phyloP scores from a whole-genome alignment of 2,113 vertebrate species.

The Gallinago media region DNA sequence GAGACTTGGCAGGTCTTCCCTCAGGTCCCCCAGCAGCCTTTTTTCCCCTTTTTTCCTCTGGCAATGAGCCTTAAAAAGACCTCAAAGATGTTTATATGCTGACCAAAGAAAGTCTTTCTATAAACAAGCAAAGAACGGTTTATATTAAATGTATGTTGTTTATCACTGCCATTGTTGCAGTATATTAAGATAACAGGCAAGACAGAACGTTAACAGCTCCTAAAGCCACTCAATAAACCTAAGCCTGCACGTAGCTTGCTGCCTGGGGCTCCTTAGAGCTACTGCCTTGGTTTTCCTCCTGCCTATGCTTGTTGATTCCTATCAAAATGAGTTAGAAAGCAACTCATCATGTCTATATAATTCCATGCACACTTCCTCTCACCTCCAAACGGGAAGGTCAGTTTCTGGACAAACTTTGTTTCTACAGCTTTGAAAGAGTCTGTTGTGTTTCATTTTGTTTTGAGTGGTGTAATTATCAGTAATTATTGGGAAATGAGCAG shows the following conservation, averaged over 20 bases:
- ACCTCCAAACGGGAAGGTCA: slow-evolving; percentile 76
- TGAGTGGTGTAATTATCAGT: slow-evolving; percentile 78
- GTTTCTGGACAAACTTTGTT: slow-evolving; percentile 74
- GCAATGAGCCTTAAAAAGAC: slow-evolving; percentile 44
- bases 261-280: slow-evolving; percentile 28
- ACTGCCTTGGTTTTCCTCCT: slow-evolving; percentile 29
- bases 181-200: slow-evolving; percentile 61
- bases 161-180: slow-evolving; percentile 61
- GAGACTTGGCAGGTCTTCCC: slow-evolving; percentile 30
- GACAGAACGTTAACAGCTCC: slow-evolving; percentile 31
- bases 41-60: not conserved
- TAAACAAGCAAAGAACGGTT: slow-evolving; percentile 61
- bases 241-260: slow-evolving; percentile 14
- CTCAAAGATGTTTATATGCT: slow-evolving; percentile 46
- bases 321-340: slow-evolving; percentile 71
- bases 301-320: slow-evolving; percentile 64
- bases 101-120: slow-evolving; percentile 61
- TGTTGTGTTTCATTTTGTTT: slow-evolving; percentile 76
- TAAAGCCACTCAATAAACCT: slow-evolving; percentile 35
- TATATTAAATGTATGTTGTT: slow-evolving; percentile 57
- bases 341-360: slow-evolving; percentile 62
- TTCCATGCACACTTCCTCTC: slow-evolving; percentile 75
- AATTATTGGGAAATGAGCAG: slow-evolving; percentile 80
- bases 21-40: not conserved
- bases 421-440: slow-evolving; percentile 70